phyloP scores from a whole-genome alignment of 2,797 vertebrate genomes.

The Acropternis orthonyx region DNA sequence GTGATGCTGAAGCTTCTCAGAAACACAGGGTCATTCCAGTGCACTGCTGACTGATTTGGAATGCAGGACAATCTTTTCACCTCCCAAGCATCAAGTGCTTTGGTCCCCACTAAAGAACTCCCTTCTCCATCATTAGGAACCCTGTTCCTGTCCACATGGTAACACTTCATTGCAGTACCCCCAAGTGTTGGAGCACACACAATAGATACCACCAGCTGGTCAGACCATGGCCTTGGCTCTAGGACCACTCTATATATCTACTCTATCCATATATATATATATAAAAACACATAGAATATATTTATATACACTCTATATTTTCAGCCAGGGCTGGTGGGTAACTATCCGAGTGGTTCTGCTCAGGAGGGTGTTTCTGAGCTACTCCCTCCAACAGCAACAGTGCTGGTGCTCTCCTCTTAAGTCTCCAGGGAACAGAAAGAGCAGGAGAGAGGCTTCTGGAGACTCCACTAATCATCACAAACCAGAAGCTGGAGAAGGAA shows the following conservation, averaged over 20 bases:
- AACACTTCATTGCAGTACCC: background rate
- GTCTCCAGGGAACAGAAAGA: background rate
- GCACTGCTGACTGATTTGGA: background rate
- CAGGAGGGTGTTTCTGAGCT: background rate
- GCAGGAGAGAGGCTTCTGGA: background rate
- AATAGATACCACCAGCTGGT: too few species aligned
- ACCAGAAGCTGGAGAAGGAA: background rate
- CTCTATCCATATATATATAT: too few species aligned
- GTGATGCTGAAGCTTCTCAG: background rate
- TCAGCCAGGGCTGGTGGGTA: too few species aligned
- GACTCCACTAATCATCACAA: too few species aligned
- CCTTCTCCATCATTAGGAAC: background rate
- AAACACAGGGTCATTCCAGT: background rate
- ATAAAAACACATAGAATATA: too few species aligned
- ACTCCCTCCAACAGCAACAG: background rate
- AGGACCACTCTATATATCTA: accelerated
- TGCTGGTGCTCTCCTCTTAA: background rate
- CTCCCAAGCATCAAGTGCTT: background rate
- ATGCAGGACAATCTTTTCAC: background rate
- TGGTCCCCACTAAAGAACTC: background rate
- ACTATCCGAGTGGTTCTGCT: background rate
- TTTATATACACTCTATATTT: too few species aligned
- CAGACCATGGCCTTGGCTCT: background rate
- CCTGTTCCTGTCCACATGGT: background rate
- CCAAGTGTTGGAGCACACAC: background rate